phyloP scores from a whole-genome alignment of 2,888 invertebrate genomes.

The Nymphalis polychloros region DNA sequence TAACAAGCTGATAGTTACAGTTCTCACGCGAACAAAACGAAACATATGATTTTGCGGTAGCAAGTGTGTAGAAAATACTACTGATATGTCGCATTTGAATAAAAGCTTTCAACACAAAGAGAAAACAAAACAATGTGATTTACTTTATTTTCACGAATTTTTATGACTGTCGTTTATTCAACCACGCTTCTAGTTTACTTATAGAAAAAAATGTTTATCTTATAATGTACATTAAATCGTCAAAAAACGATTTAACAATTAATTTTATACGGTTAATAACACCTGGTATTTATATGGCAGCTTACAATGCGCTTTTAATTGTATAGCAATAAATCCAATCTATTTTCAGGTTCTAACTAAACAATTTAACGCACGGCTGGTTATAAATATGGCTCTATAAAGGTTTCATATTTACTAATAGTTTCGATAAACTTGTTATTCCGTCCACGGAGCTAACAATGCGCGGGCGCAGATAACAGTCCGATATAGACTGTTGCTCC shows the following conservation, averaged over 20 bases:
- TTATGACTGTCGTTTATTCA: not conserved
- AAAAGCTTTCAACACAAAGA: conserved; percentile 2
- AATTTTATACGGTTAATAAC: too few relatives aligned
- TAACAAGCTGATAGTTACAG: conserved; percentile 52
- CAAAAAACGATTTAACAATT: too few relatives aligned
- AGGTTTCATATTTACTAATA: conserved; percentile 73
- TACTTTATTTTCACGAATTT: not conserved
- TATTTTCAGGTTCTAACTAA: conserved; percentile 26
- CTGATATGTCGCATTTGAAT: conserved; percentile 28
- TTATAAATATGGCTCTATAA: conserved; percentile 59
- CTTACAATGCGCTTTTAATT: conserved; percentile 6
- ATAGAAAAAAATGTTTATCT: too few relatives aligned
- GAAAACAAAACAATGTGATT: not conserved
- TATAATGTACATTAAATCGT: too few relatives aligned
- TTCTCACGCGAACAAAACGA: conserved; percentile 58
- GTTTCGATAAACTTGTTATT: conserved; percentile 70
- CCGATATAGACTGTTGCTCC: conserved; percentile 59
- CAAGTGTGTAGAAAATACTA: conserved; percentile 24
- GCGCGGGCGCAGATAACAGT: conserved; percentile 63
- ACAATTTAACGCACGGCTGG: conserved; percentile 33
- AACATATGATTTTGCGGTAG: conserved; percentile 39
- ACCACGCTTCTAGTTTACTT: too few relatives aligned
- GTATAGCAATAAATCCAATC: conserved; percentile 22
- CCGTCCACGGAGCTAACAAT: conserved; percentile 75
- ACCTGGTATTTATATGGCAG: not conserved